These are phyloP conservation scores for Boloria selene DNA, from an alignment of 2,888 invertebrate species.

Conservation along the genomic window DNA sequence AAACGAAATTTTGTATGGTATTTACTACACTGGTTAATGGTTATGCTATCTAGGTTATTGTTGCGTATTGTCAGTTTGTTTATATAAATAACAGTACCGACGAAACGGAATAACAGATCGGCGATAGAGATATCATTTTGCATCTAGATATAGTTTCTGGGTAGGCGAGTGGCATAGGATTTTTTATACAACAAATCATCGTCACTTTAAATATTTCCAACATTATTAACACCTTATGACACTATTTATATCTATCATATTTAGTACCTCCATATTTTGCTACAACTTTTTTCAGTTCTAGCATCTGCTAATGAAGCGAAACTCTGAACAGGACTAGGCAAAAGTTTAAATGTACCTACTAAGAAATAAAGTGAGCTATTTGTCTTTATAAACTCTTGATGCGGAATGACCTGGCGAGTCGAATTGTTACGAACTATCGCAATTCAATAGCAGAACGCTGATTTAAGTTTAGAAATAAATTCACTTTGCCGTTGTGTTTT, in stretches of 20 bases:
- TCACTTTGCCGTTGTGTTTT: slow-evolving; percentile 1
- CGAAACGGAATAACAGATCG: too few species aligned
- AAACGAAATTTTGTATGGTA: too few species aligned
- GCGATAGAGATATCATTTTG: too few species aligned
- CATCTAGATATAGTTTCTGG: too few species aligned
- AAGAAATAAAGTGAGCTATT: slow-evolving; percentile 71
- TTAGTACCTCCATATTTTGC: not conserved
- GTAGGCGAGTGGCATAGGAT: too few species aligned
- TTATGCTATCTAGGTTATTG: too few species aligned
- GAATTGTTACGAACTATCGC: slow-evolving; percentile 39
- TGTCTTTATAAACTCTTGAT: slow-evolving; percentile 63
- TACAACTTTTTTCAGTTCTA: slow-evolving; percentile 1
- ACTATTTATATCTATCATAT: too few species aligned
- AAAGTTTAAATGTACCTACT: slow-evolving; percentile 67
- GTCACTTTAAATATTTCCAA: not conserved
- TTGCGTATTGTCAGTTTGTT: too few species aligned
- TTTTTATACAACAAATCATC: too few species aligned
- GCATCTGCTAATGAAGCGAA: slow-evolving; percentile 28
- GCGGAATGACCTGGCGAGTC: slow-evolving; percentile 42
- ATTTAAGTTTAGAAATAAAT: slow-evolving; percentile 35
- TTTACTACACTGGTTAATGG: too few species aligned
- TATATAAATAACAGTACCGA: too few species aligned
- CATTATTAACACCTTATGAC: too few species aligned
- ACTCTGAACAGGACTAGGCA: slow-evolving; percentile 43
- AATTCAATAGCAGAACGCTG: slow-evolving; percentile 40